phyloP scores from a whole-genome alignment of 2,113 vertebrate genomes.

The Trinectes maculatus region DNA sequence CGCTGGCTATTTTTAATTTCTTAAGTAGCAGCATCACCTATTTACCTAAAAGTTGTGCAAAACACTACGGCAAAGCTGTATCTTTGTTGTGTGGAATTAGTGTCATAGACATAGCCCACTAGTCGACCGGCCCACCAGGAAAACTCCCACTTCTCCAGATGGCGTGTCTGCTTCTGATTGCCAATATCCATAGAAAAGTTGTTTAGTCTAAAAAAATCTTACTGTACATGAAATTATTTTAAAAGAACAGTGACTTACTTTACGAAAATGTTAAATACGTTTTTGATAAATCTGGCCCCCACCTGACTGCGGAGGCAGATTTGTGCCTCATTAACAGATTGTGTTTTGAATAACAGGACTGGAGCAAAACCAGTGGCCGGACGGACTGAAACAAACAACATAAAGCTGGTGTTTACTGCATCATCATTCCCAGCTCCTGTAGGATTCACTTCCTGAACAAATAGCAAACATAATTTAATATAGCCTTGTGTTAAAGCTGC shows the following conservation, averaged over 20 bases:
- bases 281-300: too few relatives aligned
- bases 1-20: neutral
- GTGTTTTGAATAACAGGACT: slow-evolving; percentile 1
- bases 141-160: slow-evolving; percentile 73
- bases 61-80: too few relatives aligned
- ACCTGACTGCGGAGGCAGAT: neutral
- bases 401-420: slow-evolving; percentile 25
- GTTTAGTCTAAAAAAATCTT: too few relatives aligned
- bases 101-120: too few relatives aligned
- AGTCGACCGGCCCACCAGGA: slow-evolving; percentile 45
- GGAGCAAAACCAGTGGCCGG: neutral
- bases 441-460: slow-evolving; percentile 1
- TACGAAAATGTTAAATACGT: neutral
- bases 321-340: neutral
- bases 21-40: neutral
- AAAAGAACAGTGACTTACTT: neutral
- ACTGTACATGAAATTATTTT: too few relatives aligned
- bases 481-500: neutral
- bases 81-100: too few relatives aligned
- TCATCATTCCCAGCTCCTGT: slow-evolving; percentile 6
- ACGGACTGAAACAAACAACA: slow-evolving; percentile 5
- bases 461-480: slow-evolving; percentile 11
- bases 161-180: slow-evolving; percentile 58
- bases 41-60: too few relatives aligned
- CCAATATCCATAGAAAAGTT: slow-evolving; percentile 46